Evolutionary conservation across 2,113 vertebrate species (phyloP).

Genomic region (Acanthisitta chloris): DNA sequence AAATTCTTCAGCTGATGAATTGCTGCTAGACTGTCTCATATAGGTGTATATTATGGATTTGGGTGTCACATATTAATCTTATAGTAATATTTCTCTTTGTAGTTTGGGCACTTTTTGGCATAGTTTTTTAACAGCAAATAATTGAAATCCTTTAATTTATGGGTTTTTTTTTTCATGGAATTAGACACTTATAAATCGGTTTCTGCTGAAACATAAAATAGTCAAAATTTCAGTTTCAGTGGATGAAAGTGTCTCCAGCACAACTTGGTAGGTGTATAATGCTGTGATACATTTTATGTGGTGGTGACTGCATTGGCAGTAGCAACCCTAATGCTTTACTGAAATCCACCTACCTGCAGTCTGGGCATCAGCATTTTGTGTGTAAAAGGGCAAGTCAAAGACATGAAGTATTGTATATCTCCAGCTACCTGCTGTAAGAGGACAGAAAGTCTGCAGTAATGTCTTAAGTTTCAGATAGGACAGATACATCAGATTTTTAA

Average conservation of each 20-base stretch:
- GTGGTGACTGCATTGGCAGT: background rate
- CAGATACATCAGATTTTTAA: background rate
- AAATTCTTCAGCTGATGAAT: conserved; percentile 20
- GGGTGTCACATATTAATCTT: conserved; percentile 10
- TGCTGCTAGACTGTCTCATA: background rate
- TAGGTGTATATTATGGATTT: background rate
- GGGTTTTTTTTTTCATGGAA: background rate
- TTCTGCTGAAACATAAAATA: background rate
- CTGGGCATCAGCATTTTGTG: background rate
- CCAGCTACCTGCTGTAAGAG: background rate
- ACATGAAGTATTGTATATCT: background rate
- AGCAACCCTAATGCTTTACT: background rate
- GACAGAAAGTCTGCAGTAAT: background rate
- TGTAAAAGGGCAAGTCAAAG: background rate
- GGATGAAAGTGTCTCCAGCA: background rate
- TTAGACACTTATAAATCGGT: background rate
- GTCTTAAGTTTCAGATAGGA: background rate
- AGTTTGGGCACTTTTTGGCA: background rate
- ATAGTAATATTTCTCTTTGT: background rate
- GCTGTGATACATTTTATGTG: background rate
- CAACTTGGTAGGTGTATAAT: background rate
- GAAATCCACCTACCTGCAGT: background rate
- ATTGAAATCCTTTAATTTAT: background rate
- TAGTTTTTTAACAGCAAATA: background rate
- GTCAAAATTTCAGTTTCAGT: background rate